Conservation (phyloP, 2,797 vertebrate genomes). For the Nyctalus aviator region DNA sequence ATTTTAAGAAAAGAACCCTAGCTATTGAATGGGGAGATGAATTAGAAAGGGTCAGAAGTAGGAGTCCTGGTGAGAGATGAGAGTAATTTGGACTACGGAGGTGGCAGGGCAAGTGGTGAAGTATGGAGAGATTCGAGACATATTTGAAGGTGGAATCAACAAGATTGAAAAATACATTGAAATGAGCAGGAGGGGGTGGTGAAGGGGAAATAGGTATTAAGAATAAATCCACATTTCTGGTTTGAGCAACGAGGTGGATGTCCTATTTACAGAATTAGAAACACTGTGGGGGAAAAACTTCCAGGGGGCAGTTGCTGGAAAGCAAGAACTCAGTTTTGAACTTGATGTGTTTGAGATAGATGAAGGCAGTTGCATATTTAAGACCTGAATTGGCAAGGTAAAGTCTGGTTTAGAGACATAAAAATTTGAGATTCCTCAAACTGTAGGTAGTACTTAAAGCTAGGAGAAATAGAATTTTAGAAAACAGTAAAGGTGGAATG, state of each 20-base stretch:
- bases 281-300: background rate
- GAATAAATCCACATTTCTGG: conserved; percentile 9
- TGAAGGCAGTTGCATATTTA: background rate
- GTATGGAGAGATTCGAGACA: background rate
- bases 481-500: conserved; percentile 24
- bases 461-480: background rate
- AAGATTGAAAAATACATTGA: background rate
- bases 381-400: conserved; percentile 18
- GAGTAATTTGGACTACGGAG: background rate
- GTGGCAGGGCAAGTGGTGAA: background rate
- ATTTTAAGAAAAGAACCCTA: conserved; percentile 20
- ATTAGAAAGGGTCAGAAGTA: background rate
- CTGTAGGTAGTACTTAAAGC: background rate
- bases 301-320: background rate
- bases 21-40: background rate
- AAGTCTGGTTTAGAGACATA: conserved; percentile 1
- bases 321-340: conserved; percentile 38
- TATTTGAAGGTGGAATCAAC: background rate
- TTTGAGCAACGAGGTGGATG: background rate
- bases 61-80: background rate
- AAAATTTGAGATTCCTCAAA: background rate
- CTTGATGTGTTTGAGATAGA: background rate
- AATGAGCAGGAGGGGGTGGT: background rate
- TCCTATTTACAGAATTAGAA: background rate
- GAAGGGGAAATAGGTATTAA: background rate